These are phyloP conservation scores for Apodemia duryi DNA, from an alignment of 2,888 invertebrate genomes.

Conservation along the genomic window DNA sequence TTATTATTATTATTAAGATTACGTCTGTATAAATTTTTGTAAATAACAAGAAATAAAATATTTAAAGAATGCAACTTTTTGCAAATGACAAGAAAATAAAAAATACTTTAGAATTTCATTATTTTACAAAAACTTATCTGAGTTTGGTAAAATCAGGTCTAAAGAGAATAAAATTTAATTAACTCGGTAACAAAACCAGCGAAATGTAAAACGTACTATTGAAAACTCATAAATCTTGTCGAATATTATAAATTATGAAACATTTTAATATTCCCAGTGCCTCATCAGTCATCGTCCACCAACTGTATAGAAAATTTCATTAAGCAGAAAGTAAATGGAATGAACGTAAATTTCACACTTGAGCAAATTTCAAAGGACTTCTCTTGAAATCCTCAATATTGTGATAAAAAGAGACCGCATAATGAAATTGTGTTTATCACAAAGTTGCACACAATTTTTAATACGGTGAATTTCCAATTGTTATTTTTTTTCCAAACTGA, in stretches of 20 bases:
- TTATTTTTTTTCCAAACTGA: slow-evolving; percentile 2
- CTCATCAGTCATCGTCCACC: slow-evolving; percentile 28
- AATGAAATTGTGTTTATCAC: slow-evolving; percentile 60
- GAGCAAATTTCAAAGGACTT: slow-evolving; percentile 63
- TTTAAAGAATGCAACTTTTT: no score
- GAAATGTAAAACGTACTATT: slow-evolving; percentile 22
- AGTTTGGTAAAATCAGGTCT: no score
- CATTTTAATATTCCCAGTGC: slow-evolving; percentile 16
- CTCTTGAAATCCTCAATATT: slow-evolving; percentile 58
- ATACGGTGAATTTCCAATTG: slow-evolving; percentile 6
- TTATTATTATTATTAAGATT: no score
- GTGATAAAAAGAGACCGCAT: slow-evolving; percentile 58
- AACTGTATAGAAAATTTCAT: slow-evolving; percentile 62
- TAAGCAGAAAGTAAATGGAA: slow-evolving; percentile 61
- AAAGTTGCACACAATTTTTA: slow-evolving; percentile 17
- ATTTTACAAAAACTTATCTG: no score
- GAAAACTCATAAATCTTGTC: slow-evolving; percentile 17
- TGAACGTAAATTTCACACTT: slow-evolving; percentile 65
- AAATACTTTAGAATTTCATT: no score
- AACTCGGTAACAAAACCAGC: no score
- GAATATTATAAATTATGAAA: slow-evolving; percentile 4
- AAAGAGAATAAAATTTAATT: no score
- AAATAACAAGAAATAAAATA: no score
- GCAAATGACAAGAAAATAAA: no score
- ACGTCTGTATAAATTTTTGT: no score